Percentiles rank a stretch among this genome's conserved stretches.
Evolutionary conservation across 2,888 invertebrate genomes (phyloP).

Genomic region (Cataglyphis rosenhaueri): DNA sequence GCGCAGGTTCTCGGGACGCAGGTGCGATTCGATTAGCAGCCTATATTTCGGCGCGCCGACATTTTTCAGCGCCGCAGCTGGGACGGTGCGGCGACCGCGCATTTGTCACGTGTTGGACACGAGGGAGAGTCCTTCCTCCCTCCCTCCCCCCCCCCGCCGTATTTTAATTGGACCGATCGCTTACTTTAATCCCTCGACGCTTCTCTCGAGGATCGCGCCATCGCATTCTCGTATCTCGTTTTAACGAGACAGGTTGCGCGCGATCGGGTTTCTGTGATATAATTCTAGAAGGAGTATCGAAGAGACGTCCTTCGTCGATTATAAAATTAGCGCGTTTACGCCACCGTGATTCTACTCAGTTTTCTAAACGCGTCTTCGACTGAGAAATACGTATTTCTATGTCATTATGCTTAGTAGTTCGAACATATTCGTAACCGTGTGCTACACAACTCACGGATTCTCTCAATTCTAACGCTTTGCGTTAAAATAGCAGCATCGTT

Average conservation of each 20-base stretch:
- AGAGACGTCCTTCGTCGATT: neutral
- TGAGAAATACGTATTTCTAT: neutral
- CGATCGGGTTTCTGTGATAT: neutral
- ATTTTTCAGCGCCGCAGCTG: slow-evolving; percentile 69
- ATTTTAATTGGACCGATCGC: slow-evolving; percentile 64
- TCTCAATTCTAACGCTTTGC: neutral
- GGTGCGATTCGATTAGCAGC: slow-evolving; percentile 66
- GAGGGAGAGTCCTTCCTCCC: slow-evolving; percentile 12
- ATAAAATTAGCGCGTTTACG: slow-evolving; percentile 3
- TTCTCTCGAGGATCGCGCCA: slow-evolving; percentile 19
- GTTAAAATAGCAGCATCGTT: neutral
- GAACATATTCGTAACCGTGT: neutral
- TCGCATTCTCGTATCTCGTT: slow-evolving; percentile 31
- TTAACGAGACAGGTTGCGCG: slow-evolving; percentile 27
- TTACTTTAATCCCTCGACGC: slow-evolving; percentile 40
- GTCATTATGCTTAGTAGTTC: neutral
- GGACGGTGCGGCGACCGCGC: slow-evolving; percentile 32
- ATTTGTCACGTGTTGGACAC: slow-evolving; percentile 56
- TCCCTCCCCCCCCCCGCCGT: slow-evolving; percentile 1
- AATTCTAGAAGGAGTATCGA: neutral
- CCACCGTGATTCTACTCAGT: neutral
- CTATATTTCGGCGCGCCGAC: slow-evolving; percentile 40
- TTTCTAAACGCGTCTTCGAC: neutral
- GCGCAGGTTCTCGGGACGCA: slow-evolving; percentile 61
- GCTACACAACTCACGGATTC: neutral